These are phyloP conservation scores for Meleagris gallopavo DNA, from an alignment of 2,113 vertebrate genomes.

Conservation along the genomic window DNA sequence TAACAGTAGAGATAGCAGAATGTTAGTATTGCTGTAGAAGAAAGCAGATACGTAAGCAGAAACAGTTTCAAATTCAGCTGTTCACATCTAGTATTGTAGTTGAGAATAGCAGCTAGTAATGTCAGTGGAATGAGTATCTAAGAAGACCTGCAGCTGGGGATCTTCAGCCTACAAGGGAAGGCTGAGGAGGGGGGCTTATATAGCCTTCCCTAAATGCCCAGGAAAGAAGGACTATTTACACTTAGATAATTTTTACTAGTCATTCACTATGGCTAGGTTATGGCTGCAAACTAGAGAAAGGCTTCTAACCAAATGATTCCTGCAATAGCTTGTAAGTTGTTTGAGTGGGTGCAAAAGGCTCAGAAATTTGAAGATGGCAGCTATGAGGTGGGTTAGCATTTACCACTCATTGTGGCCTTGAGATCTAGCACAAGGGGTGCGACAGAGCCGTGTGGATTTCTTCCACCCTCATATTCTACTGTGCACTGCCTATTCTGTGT, in stretches of 20 bases:
- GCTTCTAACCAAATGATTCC: background rate
- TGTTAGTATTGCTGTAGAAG: background rate
- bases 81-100: background rate
- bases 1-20: background rate
- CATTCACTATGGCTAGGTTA: background rate
- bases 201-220: background rate
- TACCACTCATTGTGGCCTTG: background rate
- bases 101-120: background rate
- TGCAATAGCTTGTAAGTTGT: accelerated
- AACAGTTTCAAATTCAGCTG: background rate
- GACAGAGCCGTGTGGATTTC: background rate
- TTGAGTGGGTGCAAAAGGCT: background rate
- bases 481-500: background rate
- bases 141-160: background rate
- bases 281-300: background rate
- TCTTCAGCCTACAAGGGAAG: background rate
- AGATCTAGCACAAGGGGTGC: background rate
- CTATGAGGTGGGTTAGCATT: background rate
- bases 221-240: background rate
- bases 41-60: background rate
- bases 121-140: background rate
- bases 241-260: background rate
- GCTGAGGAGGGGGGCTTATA: background rate
- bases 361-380: background rate
- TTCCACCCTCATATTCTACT: background rate